These are phyloP conservation scores for Euleptes europaea DNA, from an alignment of 2,113 vertebrate genomes.

Conservation along the genomic window DNA sequence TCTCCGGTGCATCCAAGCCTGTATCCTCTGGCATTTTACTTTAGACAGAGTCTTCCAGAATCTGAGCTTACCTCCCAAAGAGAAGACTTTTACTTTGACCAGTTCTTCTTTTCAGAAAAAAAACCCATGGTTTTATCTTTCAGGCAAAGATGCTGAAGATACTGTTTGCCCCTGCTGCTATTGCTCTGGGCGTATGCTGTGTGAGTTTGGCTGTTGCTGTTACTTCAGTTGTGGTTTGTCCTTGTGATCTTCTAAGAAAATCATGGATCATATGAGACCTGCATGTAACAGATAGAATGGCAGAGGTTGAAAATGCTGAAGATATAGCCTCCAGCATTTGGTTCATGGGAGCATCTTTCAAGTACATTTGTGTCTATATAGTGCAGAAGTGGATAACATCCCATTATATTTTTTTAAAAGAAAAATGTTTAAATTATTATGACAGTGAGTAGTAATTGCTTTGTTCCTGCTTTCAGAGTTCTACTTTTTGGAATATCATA, in stretches of 20 bases:
- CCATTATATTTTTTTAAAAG: too few species aligned
- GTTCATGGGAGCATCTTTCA: background rate
- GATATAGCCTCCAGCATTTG: constrained; percentile 9
- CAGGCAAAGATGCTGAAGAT: background rate
- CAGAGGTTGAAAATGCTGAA: background rate
- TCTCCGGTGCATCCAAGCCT: too few species aligned
- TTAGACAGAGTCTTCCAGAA: background rate
- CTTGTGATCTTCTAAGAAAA: background rate
- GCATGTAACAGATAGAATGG: background rate
- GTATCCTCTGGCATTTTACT: background rate
- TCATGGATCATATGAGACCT: background rate
- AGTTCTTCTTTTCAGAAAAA: background rate
- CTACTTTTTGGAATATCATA: too few species aligned
- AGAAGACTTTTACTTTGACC: background rate
- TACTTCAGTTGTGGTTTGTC: background rate
- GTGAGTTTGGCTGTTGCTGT: background rate
- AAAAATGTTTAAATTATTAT: too few species aligned
- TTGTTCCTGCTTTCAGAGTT: too few species aligned
- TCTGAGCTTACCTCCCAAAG: background rate
- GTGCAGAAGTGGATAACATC: too few species aligned
- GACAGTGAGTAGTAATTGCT: too few species aligned
- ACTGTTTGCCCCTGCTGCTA: background rate
- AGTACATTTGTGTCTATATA: background rate
- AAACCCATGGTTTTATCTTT: background rate
- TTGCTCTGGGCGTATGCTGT: background rate